These are phyloP conservation scores for Euclidia mi DNA, from an alignment of 2,888 invertebrate genomes.

Conservation along the genomic window DNA sequence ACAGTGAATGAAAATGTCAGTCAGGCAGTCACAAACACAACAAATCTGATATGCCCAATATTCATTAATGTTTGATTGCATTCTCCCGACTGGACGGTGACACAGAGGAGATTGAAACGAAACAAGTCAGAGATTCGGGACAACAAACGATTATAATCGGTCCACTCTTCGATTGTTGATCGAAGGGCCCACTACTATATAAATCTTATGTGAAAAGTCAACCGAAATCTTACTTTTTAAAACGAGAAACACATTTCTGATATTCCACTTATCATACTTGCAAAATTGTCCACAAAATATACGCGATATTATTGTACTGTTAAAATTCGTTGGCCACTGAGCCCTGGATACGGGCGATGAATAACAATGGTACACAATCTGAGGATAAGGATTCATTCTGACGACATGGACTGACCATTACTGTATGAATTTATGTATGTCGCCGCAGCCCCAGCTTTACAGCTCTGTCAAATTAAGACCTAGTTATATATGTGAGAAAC, in stretches of 20 bases:
- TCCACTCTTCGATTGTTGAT: no score
- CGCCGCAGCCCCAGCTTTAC: constrained; percentile 33
- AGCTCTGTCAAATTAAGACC: constrained; percentile 13
- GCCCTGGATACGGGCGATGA: constrained; percentile 71
- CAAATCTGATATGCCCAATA: no score
- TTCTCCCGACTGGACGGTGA: no score
- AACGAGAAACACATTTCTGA: constrained; percentile 12
- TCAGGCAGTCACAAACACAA: no score
- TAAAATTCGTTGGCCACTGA: constrained; percentile 71
- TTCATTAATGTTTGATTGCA: no score
- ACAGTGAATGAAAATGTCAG: no score
- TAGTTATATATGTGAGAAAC: constrained; percentile 15
- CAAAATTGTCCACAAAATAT: constrained; percentile 40
- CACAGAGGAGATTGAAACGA: no score
- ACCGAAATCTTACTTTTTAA: not conserved
- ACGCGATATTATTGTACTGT: constrained; percentile 67
- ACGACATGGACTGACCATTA: constrained; percentile 81
- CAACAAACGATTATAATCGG: no score
- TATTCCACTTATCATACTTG: constrained; percentile 35
- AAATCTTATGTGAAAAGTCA: not conserved
- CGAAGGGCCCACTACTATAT: no score
- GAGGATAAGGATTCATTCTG: constrained; percentile 62
- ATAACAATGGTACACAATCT: constrained; percentile 79
- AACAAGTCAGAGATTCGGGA: no score
- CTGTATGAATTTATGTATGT: constrained; percentile 86